phyloP scores from a whole-genome alignment of 2,113 vertebrate genomes.

The Cardinalis cardinalis region DNA sequence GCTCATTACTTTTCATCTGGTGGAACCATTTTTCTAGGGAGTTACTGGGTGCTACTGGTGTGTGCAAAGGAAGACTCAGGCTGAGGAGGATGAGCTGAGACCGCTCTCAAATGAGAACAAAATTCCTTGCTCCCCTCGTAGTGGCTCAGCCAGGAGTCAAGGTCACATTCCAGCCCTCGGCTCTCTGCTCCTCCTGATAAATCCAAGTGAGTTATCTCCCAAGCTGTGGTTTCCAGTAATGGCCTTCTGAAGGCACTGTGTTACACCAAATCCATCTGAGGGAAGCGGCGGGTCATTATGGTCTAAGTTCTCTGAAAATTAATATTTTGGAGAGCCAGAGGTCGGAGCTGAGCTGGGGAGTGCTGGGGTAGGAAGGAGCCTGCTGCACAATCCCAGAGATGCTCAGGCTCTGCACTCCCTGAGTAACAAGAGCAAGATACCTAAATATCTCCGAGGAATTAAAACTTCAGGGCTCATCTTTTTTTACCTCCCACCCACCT shows the following conservation, averaged over 20 bases:
- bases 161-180: not conserved
- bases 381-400: not conserved
- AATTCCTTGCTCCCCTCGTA: accelerated
- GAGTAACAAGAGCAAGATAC: constrained; percentile 44
- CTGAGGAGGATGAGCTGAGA: not conserved
- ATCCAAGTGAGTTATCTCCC: not conserved
- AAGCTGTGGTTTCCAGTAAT: not conserved
- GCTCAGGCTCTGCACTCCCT: not conserved
- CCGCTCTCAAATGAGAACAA: not conserved
- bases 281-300: not conserved
- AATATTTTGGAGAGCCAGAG: not conserved
- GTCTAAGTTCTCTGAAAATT: not conserved
- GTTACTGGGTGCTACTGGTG: not conserved
- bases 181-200: not conserved
- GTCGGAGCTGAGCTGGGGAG: not conserved
- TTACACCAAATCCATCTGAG: not conserved
- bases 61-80: not conserved
- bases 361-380: not conserved
- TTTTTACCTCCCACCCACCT: constrained; percentile 57
- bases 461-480: constrained; percentile 58
- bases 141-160: not conserved
- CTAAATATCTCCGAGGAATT: constrained; percentile 52
- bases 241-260: not conserved
- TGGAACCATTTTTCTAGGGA: not conserved
- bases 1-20: not conserved